Base-by-base conservation (phyloP, 2,113 vertebrate genomes). In the Mionectes macconnelli region DNA sequence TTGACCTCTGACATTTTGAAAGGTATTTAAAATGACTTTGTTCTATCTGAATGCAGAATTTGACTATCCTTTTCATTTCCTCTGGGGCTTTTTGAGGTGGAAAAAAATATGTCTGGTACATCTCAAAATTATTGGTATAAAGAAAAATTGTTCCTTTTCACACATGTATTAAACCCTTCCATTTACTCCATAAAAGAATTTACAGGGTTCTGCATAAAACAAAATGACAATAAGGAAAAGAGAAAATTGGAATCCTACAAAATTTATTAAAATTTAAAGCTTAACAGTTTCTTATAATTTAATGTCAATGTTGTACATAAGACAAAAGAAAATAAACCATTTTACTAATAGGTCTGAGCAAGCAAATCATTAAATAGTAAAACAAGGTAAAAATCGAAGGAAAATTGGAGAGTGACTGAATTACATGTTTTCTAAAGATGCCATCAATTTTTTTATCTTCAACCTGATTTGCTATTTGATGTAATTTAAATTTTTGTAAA, bases 381-480 rank as follows among this genome's bases (percentile, higher is more conserved):
- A 90, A 52, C 9, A 76, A 63, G 31, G 22, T 63, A 40, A 87
- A 87, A 92, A 82, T 6, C 52, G 42, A 89, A 90, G 75, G 35
- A 92, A 86, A 93, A 92, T 17, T 31, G 5, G 12, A 56, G 39
- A 91, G 28, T 62, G 47, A 66, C 44, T 75, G 56, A 90, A 90
- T 82, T 56, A 45, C 12, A 20, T 44, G 31, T 85, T 87, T 91
- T 85, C 50, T 68, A 49, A 84, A 87, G 40, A 82, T 76, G 55
- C 10, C 50, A 53, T 89, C 40, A 57, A 12, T 56, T 88, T 94
- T 88, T 94, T 94, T 88, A 37, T 84, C 69, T 86, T 79, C 62
- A 67, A 42, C 24, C n/a, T 73, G 22, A 89, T 81, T 90, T 89
- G 12, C 30, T 60, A 55, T 73, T 68, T 91, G 40, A 76, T 74